Evolutionary conservation across 2,113 vertebrate genomes (phyloP), one percentile per base, ranked within the genome.

Genomic region (Pterocles burchelli): DNA sequence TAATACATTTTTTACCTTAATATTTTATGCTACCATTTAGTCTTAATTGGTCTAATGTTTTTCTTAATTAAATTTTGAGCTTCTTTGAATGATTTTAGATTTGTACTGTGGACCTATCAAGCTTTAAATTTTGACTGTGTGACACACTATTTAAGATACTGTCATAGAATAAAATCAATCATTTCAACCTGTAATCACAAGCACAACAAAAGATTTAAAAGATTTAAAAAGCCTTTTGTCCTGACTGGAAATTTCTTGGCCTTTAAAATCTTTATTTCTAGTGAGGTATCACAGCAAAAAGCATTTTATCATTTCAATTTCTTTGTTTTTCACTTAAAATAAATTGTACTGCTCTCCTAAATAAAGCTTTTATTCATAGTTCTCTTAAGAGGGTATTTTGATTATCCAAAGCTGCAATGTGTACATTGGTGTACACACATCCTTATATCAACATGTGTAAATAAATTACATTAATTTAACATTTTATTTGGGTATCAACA

Each of bases 1-100:
- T 98, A 98, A 98, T 98, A 97, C 95, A 86, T 98, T 95, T 97
- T 98, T 98, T 98, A 97, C 97, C 95, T 98, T 98, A 98, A 98
- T 98, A 97, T 98, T 98, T 98, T 97, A 98, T 97, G 91, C 79
- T 81, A 96, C 90, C 74, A 21, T 97, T 98, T 97, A 97, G 77
- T 90, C 92, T 97, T 98, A 98, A 98, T 98, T 98, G 97, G 91
- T 97, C 80, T 97, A 97, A 97, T 97, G 89, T 97, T 98, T 98
- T 97, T 78, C 83, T 97, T 98, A 97, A 98, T 98, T 98, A 98
- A 97, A 97, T 97, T 97, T 96, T 96, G 89, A 97, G 49, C 94
- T 97, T 62, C 95, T 96, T 93, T 96, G 91, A 97, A 95, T 96
- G 71, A 87, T 84, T 93, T 97, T 90, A 68, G 96, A 55, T 72